A percentile compares a stretch with the other conserved stretches of the same genome.
These are phyloP conservation scores for Pseudomyrmex pallidus DNA, from an alignment of 1,140 invertebrate genomes.

Conservation along the genomic window DNA sequence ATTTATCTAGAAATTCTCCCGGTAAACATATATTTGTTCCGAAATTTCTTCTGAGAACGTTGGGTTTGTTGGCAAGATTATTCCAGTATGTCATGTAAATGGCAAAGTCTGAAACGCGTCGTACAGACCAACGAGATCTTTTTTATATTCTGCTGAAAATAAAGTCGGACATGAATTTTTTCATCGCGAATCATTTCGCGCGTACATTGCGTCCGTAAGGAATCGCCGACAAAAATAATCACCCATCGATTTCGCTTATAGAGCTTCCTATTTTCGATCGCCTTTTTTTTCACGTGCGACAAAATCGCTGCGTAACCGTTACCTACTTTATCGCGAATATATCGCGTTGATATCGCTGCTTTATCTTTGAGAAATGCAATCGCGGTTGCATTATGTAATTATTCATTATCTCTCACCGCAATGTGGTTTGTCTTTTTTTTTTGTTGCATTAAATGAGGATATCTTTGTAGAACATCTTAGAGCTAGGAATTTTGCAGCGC, in stretches of 20 bases:
- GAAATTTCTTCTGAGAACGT: neutral
- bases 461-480: neutral
- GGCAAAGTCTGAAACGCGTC: neutral
- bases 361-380: neutral
- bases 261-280: constrained; percentile 62
- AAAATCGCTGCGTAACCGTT: neutral
- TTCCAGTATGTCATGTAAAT: too few relatives aligned
- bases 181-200: constrained; percentile 12
- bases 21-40: neutral
- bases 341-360: neutral
- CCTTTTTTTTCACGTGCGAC: constrained; percentile 4
- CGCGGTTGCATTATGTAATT: neutral
- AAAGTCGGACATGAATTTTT: constrained; percentile 66
- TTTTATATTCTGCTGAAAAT: constrained; percentile 60
- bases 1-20: neutral
- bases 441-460: too few relatives aligned
- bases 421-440: neutral
- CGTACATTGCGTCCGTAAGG: neutral
- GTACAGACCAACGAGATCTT: constrained; percentile 19
- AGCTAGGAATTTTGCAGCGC: neutral
- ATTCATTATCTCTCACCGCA: neutral
- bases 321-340: neutral
- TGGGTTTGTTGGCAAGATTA: constrained; percentile 9
- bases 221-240: constrained; percentile 52
- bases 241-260: neutral